Evolutionary conservation across 2,113 vertebrate genomes (phyloP), one percentile per base, ranked within the genome.

Genomic region (Nycticorax nycticorax): DNA sequence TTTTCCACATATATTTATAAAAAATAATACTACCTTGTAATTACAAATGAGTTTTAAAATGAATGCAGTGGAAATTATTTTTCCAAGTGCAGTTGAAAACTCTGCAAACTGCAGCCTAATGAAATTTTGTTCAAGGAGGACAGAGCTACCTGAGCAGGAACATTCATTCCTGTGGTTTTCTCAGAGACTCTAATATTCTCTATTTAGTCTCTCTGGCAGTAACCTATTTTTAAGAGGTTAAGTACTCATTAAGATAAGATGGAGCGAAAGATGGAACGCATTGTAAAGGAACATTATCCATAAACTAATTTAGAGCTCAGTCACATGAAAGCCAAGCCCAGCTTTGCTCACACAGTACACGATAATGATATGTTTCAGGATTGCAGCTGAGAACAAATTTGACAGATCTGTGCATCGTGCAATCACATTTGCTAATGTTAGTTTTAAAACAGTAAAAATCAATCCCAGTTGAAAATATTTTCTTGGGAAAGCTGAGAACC

Each of bases 261-360:
- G 56, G 43, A 97, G 68, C 20, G 4, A 64, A 97, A 97, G 89
- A 84, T 71, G 63, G 93, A 94, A 92, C 1, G 33, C 23, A 6
- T 68, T 81, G 41, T 66, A 77, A 73, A 69, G 48, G 47, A 89
- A 75, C 35, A 89, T 57, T 55, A 74, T 47, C 95, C 80, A 86
- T 66, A 91, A 91, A 94, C 67, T 80, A 66, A 83, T 95, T 93
- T 87, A 81, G 77, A 81, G 59, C 92, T 96, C 47, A 81, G 91
- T 84, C 82, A 63, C 71, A 67, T n/a, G 94, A 64, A 71, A 89
- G 59, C 67, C 84, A 88, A 92, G 92, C 33, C 48, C 94, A 78
- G 92, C 77, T 97, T 97, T 90, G 93, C 95, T 97, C 92, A 62
- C 96, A 93, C 85, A 84, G 91, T 43, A 57, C 80, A 76, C 57